Conservation (phyloP, 2,113 vertebrate species). For the Cepphus grylle region DNA sequence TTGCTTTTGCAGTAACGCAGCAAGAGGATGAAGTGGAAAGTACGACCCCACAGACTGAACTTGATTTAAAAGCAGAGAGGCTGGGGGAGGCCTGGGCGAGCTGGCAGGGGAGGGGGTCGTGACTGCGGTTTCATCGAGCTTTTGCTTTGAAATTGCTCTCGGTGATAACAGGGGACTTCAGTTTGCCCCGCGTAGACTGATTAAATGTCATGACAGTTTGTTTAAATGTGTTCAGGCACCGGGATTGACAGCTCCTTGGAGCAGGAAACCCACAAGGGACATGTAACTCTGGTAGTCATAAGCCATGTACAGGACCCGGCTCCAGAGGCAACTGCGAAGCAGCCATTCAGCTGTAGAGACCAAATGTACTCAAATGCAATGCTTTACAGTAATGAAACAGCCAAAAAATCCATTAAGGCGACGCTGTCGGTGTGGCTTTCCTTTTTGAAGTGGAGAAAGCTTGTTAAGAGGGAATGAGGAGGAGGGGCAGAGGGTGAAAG, state of each 20-base stretch:
- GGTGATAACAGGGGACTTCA: neutral
- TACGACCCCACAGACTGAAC: rapidly evolving
- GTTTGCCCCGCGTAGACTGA: neutral
- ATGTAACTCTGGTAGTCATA: neutral
- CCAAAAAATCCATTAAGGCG: neutral
- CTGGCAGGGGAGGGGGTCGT: neutral
- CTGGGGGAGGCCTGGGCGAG: neutral
- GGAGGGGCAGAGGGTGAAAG: neutral
- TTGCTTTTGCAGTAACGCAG: neutral
- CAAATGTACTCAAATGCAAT: neutral
- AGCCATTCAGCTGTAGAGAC: neutral
- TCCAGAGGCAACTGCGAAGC: neutral
- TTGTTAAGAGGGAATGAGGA: neutral
- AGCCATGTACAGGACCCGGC: neutral
- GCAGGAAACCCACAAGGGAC: neutral
- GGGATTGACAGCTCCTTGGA: neutral
- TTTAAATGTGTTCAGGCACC: neutral
- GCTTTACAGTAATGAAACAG: neutral
- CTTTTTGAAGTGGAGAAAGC: neutral
- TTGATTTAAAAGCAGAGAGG: neutral
- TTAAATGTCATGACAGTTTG: neutral
- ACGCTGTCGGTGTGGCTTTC: neutral
- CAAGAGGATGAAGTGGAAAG: neutral
- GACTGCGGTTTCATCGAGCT: neutral
- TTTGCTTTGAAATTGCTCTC: neutral